Base-by-base conservation (phyloP, 2,113 vertebrate species). In the Nothocercus nigrocapillus region DNA sequence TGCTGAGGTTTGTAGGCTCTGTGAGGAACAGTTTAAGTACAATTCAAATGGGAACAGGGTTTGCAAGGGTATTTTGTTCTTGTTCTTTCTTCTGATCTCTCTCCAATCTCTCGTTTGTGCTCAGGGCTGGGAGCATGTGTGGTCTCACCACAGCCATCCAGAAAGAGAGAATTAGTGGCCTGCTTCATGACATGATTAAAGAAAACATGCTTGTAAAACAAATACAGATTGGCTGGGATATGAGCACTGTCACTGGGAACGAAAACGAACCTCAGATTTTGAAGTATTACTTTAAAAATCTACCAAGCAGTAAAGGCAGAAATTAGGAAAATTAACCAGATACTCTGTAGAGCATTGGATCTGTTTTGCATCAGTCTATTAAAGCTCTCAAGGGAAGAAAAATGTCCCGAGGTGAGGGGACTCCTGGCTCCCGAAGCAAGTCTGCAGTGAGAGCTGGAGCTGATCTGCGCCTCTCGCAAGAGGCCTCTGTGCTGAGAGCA, bases 81-180 rank as follows among this genome's bases (percentile, higher is more conserved):
- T 76, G 28, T 21, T 79, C 38, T 73, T 21, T 64, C 62, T 93
- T 95, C 89, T 95, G 58, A 84, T 92, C 44, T 94, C 66, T 61
- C 91, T 92, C 94, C 90, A 94, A 73, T 53, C 62, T 36, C 36
- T 36, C 44, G 36, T 61, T 74, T 59, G 30, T 69, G 44, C 44
- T 92, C 30, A 38, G 63, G 76, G 63, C 0, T 0, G 18, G 72
- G 13, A 61, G 1, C 2, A 6, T 95, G 96, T 97, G 96, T 95
- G 96, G 94, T 91, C 94, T 90, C 34, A 13, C 75, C 44, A 2
- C 85, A 95, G 61, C 56, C 45, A 68, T 75, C 76, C 96, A 95
- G 85, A 95, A 96, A 88, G 93, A 95, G 51, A 88, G 76, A 89
- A 95, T 95, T 90, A 93, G 79, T 70, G 61, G 75, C 80, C 45